These are phyloP conservation scores for Scatophagus argus DNA, from an alignment of 2,113 vertebrate genomes.

Conservation along the genomic window DNA sequence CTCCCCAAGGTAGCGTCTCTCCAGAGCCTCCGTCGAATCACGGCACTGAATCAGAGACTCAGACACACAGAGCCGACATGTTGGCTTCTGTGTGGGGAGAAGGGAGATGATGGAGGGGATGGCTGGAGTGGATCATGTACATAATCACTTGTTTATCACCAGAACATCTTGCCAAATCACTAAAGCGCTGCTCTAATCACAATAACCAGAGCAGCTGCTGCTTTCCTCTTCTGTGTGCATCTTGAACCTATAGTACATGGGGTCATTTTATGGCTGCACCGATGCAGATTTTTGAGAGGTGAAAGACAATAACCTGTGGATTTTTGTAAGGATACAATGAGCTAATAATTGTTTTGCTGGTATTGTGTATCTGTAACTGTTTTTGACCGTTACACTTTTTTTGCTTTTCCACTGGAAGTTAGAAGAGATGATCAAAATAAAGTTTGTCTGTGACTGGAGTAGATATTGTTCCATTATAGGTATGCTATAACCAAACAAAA, in stretches of 20 bases:
- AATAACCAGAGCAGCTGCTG: conserved; percentile 59
- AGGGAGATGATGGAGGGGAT: conserved; percentile 7
- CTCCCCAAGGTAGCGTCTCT: conserved; percentile 68
- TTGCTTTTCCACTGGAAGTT: background rate
- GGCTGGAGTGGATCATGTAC: conserved; percentile 65
- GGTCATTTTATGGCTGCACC: conserved; percentile 9
- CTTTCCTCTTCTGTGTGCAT: conserved; percentile 31
- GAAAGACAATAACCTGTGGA: background rate
- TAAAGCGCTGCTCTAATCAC: conserved; percentile 68
- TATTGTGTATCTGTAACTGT: background rate
- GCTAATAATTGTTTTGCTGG: background rate
- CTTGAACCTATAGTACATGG: conserved; percentile 37
- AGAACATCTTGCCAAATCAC: conserved; percentile 68
- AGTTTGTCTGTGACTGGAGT: background rate
- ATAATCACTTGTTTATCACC: conserved; percentile 76
- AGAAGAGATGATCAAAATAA: background rate
- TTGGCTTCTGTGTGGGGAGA: conserved; percentile 47
- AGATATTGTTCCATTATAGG: background rate
- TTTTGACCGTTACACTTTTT: background rate
- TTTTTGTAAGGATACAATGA: background rate
- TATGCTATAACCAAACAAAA: background rate
- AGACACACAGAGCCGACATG: conserved; percentile 55
- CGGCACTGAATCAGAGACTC: conserved; percentile 41
- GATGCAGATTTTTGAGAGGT: background rate
- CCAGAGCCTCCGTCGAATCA: conserved; percentile 25